Evolutionary conservation across 2,888 invertebrate genomes (phyloP).

Genomic region (Noctua janthina): DNA sequence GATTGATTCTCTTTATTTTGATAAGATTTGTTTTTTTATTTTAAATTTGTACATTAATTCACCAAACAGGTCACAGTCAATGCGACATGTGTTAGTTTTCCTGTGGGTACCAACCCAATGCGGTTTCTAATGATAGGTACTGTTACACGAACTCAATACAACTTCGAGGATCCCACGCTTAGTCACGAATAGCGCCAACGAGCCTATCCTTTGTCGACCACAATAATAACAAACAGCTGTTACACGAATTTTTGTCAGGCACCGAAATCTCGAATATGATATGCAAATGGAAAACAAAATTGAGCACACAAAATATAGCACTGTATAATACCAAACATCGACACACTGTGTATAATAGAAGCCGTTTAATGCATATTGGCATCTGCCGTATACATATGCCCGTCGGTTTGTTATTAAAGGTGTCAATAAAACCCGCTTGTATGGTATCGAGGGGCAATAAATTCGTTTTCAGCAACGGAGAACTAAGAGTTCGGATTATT

Average conservation of each 20-base stretch:
- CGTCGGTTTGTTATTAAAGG: slow-evolving; percentile 74
- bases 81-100: slow-evolving; percentile 17
- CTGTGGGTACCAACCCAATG: neutral
- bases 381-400: slow-evolving; percentile 48
- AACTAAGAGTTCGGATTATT: slow-evolving; percentile 90
- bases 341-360: slow-evolving; percentile 36
- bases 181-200: slow-evolving; percentile 37
- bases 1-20: too few species aligned
- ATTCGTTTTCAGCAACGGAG: slow-evolving; percentile 88
- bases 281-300: slow-evolving; percentile 62
- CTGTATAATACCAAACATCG: slow-evolving; percentile 35
- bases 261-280: slow-evolving; percentile 50
- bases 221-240: slow-evolving; percentile 54
- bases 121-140: slow-evolving; percentile 33
- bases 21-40: too few species aligned
- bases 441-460: slow-evolving; percentile 86
- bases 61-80: neutral
- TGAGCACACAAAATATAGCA: slow-evolving; percentile 50
- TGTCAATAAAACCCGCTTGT: slow-evolving; percentile 84
- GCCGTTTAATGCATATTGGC: slow-evolving; percentile 52
- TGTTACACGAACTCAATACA: slow-evolving; percentile 32
- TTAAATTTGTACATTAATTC: neutral
- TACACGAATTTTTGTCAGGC: slow-evolving; percentile 51
- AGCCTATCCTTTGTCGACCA: slow-evolving; percentile 11
- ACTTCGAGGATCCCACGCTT: slow-evolving; percentile 15